These are phyloP conservation scores for Drosophila mayaguana DNA, from an alignment of 2,888 invertebrate species.

Conservation along the genomic window DNA sequence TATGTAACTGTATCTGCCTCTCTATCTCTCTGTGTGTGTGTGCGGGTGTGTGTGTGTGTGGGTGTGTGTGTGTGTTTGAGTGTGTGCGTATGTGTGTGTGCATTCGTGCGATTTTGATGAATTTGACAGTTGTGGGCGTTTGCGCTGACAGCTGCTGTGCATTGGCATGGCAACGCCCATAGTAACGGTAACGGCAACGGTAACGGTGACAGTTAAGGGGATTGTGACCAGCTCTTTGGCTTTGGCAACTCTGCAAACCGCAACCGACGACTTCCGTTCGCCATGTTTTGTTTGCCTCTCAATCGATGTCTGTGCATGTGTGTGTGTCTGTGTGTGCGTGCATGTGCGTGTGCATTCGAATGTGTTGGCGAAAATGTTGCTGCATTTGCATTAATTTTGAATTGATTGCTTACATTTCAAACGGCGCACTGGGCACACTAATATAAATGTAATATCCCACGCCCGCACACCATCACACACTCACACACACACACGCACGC, in stretches of 20 bases:
- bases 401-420: constrained; percentile 80
- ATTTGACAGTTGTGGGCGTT: constrained; percentile 84
- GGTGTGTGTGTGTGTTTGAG: constrained; percentile 43
- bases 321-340: constrained; percentile 13
- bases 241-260: constrained; percentile 61
- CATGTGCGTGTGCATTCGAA: constrained; percentile 8
- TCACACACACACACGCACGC: constrained; percentile 14
- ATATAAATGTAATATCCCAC: constrained; percentile 77
- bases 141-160: constrained; percentile 78
- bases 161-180: constrained; percentile 52
- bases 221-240: constrained; percentile 41
- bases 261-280: constrained; percentile 78
- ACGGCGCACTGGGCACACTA: constrained; percentile 60
- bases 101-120: constrained; percentile 83
- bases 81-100: constrained; percentile 32
- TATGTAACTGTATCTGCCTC: too few species aligned
- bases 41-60: constrained; percentile 31
- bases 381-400: constrained; percentile 81
- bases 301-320: constrained; percentile 12
- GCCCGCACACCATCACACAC: constrained; percentile 12
- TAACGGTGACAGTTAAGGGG: constrained; percentile 31
- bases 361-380: constrained; percentile 64
- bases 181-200: constrained; percentile 35
- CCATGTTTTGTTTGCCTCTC: constrained; percentile 73
- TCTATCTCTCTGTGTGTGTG: too few species aligned